Percentiles rank a stretch among this genome's conserved stretches.
Evolutionary conservation across 2,797 vertebrate species (phyloP).

Genomic region (Propithecus deckenii): DNA sequence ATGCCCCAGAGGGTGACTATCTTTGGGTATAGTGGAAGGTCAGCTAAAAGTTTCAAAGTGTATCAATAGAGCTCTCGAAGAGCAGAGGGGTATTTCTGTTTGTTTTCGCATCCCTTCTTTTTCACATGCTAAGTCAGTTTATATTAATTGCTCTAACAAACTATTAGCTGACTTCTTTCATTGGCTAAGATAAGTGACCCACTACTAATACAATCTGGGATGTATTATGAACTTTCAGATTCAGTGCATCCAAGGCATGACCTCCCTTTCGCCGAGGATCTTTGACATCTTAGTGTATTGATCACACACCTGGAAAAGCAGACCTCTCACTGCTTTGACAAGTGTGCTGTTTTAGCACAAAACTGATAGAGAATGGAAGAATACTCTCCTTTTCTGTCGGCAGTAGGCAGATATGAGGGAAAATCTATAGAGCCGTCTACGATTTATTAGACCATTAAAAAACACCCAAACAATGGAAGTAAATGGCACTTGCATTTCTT

Average conservation of each 20-base stretch:
- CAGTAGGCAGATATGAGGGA: conserved; percentile 11
- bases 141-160: not conserved
- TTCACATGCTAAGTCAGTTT: not conserved
- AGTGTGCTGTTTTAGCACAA: conserved; percentile 50
- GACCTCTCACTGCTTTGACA: conserved; percentile 31
- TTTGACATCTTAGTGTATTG: conserved; percentile 43
- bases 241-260: not conserved
- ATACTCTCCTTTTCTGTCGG: conserved; percentile 22
- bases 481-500: conserved; percentile 45
- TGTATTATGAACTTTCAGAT: not conserved
- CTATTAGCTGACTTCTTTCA: not conserved
- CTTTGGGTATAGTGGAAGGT: not conserved
- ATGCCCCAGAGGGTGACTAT: not conserved
- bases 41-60: not conserved
- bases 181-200: not conserved
- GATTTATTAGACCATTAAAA: conserved; percentile 66
- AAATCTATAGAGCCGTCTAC: conserved; percentile 18
- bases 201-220: not conserved
- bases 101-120: not conserved
- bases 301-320: not conserved
- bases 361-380: conserved; percentile 17
- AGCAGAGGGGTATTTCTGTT: not conserved
- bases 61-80: not conserved
- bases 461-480: conserved; percentile 45
- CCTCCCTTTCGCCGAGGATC: not conserved